These are phyloP conservation scores for Tolypeutes matacus DNA, from an alignment of 2,797 vertebrate species.

Conservation along the genomic window DNA sequence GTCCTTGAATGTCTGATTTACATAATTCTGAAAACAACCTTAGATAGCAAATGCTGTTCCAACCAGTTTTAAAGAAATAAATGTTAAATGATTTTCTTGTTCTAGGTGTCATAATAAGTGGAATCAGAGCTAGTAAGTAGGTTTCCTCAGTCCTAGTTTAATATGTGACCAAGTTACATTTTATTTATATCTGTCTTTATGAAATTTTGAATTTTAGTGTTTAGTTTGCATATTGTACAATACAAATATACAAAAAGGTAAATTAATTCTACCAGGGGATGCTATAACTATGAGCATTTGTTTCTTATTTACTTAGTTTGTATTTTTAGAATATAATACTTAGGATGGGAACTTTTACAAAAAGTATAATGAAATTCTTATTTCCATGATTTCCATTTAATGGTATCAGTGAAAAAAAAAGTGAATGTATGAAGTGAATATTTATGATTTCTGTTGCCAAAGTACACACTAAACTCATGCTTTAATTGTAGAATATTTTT, in stretches of 20 bases:
- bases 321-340: slow-evolving; percentile 26
- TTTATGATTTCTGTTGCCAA: slow-evolving; percentile 72
- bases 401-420: slow-evolving; percentile 65
- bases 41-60: not conserved
- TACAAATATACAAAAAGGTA: not conserved
- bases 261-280: not conserved
- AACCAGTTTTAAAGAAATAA: not conserved
- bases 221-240: not conserved
- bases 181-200: not conserved
- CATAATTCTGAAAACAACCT: not conserved
- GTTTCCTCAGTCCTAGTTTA: not conserved
- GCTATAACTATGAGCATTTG: not conserved
- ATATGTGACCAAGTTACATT: not conserved
- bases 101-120: not conserved
- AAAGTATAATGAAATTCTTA: slow-evolving; percentile 57
- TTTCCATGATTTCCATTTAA: slow-evolving; percentile 63
- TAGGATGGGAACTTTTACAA: slow-evolving; percentile 19
- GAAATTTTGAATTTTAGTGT: not conserved
- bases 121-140: not conserved
- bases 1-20: not conserved
- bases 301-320: not conserved
- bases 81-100: not conserved
- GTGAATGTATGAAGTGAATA: slow-evolving; percentile 23
- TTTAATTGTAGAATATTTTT: slow-evolving; percentile 79
- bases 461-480: slow-evolving; percentile 43